Evolutionary conservation across 37 sponge, comb jelly and placozoan species (phyloP).

Genomic region (Hexactinellida sp.): DNA sequence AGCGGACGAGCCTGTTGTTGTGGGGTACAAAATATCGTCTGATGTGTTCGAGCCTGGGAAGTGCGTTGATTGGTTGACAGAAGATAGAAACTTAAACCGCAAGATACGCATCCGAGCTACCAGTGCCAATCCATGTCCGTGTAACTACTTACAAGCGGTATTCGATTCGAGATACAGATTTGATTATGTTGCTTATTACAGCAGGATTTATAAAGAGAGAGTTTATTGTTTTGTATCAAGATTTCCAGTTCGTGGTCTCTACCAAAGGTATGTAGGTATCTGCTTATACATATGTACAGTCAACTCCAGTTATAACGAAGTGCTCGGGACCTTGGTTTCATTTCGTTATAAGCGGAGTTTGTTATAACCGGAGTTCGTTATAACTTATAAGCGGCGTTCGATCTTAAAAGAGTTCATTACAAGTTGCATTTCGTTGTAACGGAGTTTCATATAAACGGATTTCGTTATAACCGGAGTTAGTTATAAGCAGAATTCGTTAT

Average conservation of each 20-base stretch:
- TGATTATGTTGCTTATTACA: not conserved
- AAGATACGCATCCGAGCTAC: not conserved
- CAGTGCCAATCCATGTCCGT: conserved; percentile 28
- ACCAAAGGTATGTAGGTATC: not conserved
- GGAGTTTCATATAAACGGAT: no score
- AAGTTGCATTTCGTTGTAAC: no score
- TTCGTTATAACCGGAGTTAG: no score
- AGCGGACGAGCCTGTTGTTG: not conserved
- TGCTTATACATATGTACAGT: no score
- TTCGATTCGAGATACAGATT: not conserved
- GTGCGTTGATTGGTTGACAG: not conserved
- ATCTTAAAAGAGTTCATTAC: no score
- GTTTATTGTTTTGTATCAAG: not conserved
- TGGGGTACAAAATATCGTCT: not conserved
- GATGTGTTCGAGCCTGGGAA: not conserved
- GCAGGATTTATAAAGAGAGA: not conserved
- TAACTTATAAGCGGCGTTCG: no score
- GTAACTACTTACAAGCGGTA: conserved; percentile 23
- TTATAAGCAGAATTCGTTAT: no score
- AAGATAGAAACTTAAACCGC: not conserved
- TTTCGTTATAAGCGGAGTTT: no score
- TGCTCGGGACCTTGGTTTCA: no score
- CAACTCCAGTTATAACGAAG: no score
- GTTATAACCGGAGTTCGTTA: no score
- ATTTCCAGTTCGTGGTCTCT: not conserved